Base-by-base conservation (phyloP, 2,888 invertebrate species). In the Drosophila dives region DNA sequence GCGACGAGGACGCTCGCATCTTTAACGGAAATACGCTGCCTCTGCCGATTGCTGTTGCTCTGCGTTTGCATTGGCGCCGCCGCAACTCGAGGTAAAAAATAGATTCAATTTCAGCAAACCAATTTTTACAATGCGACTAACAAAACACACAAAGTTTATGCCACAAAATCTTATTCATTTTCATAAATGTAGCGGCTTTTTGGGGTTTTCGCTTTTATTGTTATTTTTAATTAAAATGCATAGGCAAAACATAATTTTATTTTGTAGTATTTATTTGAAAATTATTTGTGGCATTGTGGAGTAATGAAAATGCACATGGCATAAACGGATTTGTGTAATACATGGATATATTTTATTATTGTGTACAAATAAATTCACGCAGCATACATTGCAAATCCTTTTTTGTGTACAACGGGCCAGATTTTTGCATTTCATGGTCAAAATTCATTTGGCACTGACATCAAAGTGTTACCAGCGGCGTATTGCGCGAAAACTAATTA, bases 11-110 rank as follows among this genome's bases (percentile, higher is more conserved):
- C 54, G 75, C 68, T 74, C 56, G 68, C 64, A 60, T 76, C 81
- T 77, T 75, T 66, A 70, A 55, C 80, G 76, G 74, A 80, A 80
- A 65, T 68, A 69, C 72, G 64, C 68, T 86, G 82, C 75, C 72
- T 80, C 72, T 81, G 77, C 84, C 83, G 83, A 65, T 50, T 80
- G 64, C 66, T 86, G 59, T 63, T 86, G 53, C 67, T 84, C 55
- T 69, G 63, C 73, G 72, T 71, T 77, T 88, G 82, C 85, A 88
- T 86, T 86, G 88, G 86, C 88, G 84, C 84, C 86, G 85, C 83
- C 53, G 68, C 75, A 67, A 51, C 88, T 71, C 72, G 88, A 85
- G 85, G 85, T 88, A 88, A 86, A 80, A 80, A 71, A 83, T 75
- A 75, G 63, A 83, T 72, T 69, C 55, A 56, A 66, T 77, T 76